These are phyloP conservation scores for Carollia perspicillata DNA, from an alignment of 2,113 vertebrate species.

Conservation along the genomic window DNA sequence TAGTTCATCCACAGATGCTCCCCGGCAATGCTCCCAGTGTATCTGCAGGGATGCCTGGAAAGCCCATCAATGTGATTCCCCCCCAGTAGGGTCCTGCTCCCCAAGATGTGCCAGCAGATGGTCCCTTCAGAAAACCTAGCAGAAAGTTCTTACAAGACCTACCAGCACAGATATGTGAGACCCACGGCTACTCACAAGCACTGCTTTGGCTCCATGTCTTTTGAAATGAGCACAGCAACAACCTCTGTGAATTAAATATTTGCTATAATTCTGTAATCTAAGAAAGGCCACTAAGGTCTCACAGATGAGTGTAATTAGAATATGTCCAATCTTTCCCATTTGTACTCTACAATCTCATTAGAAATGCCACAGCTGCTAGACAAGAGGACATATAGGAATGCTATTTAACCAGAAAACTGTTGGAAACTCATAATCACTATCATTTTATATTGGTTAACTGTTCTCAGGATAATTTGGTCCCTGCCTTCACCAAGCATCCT, in stretches of 20 bases:
- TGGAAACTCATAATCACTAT: neutral
- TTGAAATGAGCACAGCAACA: neutral
- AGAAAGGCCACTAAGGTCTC: neutral
- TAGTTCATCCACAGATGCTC: slow-evolving; percentile 60
- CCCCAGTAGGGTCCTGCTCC: slow-evolving; percentile 71
- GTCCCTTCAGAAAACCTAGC: slow-evolving; percentile 60
- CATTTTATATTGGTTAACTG: neutral
- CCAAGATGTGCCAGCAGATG: slow-evolving; percentile 51
- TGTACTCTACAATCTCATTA: neutral
- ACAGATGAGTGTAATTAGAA: neutral
- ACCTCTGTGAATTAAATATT: slow-evolving; percentile 36
- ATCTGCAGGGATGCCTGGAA: slow-evolving; percentile 69
- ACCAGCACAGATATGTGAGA: slow-evolving; percentile 68
- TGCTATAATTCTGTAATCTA: neutral
- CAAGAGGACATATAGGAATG: neutral
- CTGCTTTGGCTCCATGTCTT: slow-evolving; percentile 46
- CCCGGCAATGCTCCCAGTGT: slow-evolving; percentile 49
- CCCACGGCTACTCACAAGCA: slow-evolving; percentile 27
- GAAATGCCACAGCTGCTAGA: neutral
- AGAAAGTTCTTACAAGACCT: slow-evolving; percentile 67
- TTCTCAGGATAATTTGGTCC: neutral
- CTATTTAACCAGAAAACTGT: neutral
- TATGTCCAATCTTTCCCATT: neutral
- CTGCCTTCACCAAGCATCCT: neutral
- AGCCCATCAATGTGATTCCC: slow-evolving; percentile 65